Evolutionary conservation across 2,888 invertebrate genomes (phyloP).

Genomic region (Lordiphosa fenestrarum): DNA sequence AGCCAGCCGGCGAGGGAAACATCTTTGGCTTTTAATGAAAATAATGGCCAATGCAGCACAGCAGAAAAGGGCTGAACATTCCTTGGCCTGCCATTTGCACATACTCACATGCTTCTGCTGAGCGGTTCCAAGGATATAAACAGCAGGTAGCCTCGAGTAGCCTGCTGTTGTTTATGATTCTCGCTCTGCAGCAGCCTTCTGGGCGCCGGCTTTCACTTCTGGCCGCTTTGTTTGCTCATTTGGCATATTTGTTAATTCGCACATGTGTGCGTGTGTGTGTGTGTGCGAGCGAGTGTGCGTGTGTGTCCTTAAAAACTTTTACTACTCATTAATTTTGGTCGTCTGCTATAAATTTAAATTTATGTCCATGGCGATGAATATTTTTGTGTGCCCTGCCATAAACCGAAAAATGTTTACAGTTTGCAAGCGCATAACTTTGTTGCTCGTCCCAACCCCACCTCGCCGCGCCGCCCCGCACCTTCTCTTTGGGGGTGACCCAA

Average conservation of each 20-base stretch:
- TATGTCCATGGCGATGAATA: constrained; percentile 51
- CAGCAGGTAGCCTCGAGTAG: constrained; percentile 41
- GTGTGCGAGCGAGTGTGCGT: too few relatives aligned
- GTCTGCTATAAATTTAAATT: constrained; percentile 60
- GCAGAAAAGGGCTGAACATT: background rate
- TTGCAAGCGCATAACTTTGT: constrained; percentile 53
- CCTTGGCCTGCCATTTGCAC: constrained; percentile 8
- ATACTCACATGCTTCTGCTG: constrained; percentile 12
- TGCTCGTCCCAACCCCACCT: constrained; percentile 1
- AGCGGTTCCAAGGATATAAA: constrained; percentile 27
- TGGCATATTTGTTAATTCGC: constrained; percentile 52
- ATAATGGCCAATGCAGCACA: constrained; percentile 30
- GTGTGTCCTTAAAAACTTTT: constrained; percentile 40
- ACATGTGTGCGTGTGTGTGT: constrained; percentile 13
- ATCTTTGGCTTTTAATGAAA: constrained; percentile 55
- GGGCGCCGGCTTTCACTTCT: constrained; percentile 38
- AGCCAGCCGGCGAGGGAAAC: constrained; percentile 14
- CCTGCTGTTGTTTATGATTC: constrained; percentile 35
- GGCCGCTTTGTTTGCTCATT: constrained; percentile 51
- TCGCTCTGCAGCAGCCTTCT: constrained; percentile 27
- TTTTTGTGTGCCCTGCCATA: constrained; percentile 46
- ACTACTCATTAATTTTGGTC: constrained; percentile 54
- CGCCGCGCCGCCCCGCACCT: background rate
- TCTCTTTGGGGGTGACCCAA: constrained; percentile 5
- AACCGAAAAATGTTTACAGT: constrained; percentile 58